Evolutionary conservation across 2,888 invertebrate species (phyloP), one percentile per base, ranked within the genome.

Genomic region (Calameuta filiformis): DNA sequence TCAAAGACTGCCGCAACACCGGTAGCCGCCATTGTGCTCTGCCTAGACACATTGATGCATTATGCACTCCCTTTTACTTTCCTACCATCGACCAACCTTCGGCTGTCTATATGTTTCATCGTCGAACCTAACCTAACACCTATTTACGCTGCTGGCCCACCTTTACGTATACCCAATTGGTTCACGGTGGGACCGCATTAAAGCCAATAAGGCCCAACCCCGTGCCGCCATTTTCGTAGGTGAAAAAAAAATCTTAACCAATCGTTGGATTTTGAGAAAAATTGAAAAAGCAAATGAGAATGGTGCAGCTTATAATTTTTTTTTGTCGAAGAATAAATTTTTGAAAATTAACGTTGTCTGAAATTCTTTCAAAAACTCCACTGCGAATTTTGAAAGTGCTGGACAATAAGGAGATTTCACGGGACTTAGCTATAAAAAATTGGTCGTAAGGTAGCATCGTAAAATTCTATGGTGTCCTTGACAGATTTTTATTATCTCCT

Each of bases 1-100:
- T 85, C 84, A 82, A 84, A 86, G 83, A 81, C 84, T 83, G 83
- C 86, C 87, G 86, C 87, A 86, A 87, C 82, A 86, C 85, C 87
- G 83, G 87, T 87, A 86, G 86, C 87, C 76, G 75, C 79, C 82
- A 83, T 84, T 83, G 81, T 79, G 56, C 78, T 82, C 73, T 79
- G 78, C 77, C 79, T 74, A 78, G 80, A 80, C 79, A 77, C 74
- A 78, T 77, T 76, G 56, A 80, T 37, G 78, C 76, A 73, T 81
- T 75, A 75, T 74, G 77, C 56, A 40, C 76, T 73, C 69, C 75
- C 75, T 78, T 73, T 81, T 80, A 78, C 77, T 75, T 81, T 73
- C 74, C 75, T 56, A 56, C 56, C 56, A 23, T 56, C 56, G 56
- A 56, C 56, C 56, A 56, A 1, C 56, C 56, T 56, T 56, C 56